A percentile compares a stretch with the other conserved stretches of the same genome.
These are phyloP conservation scores for Pinna nobilis DNA, from an alignment of 1,140 invertebrate genomes.

Conservation along the genomic window DNA sequence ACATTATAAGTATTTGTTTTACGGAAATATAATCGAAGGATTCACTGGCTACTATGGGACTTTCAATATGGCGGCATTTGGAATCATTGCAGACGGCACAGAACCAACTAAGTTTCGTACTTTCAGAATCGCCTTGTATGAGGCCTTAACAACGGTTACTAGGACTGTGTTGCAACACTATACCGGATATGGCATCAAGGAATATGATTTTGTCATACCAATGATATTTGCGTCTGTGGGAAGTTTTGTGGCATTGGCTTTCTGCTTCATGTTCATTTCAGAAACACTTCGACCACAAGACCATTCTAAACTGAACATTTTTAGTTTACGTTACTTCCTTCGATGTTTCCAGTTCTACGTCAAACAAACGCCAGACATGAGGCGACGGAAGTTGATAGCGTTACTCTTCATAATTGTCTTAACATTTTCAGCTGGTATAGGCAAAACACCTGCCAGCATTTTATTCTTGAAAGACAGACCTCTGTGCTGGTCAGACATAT, in stretches of 20 bases:
- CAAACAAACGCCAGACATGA: background rate
- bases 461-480: background rate
- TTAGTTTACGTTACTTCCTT: background rate
- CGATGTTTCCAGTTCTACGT: background rate
- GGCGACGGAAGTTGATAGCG: constrained; percentile 13
- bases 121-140: constrained; percentile 15
- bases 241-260: background rate
- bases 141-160: constrained; percentile 7
- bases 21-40: constrained; percentile 19
- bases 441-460: background rate
- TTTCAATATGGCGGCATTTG: constrained; percentile 21
- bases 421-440: background rate
- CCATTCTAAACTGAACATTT: background rate
- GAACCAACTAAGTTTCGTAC: constrained; percentile 19
- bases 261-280: constrained; percentile 22
- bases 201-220: constrained; percentile 14
- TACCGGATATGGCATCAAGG: constrained; percentile 24
- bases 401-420: background rate
- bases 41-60: constrained; percentile 19
- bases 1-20: constrained; percentile 8
- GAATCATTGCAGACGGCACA: constrained; percentile 28
- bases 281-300: constrained; percentile 5
- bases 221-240: constrained; percentile 4
- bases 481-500: constrained; percentile 13
- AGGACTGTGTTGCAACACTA: background rate